Conservation (phyloP, 2,888 invertebrate species). For the Tipula vernalis region DNA sequence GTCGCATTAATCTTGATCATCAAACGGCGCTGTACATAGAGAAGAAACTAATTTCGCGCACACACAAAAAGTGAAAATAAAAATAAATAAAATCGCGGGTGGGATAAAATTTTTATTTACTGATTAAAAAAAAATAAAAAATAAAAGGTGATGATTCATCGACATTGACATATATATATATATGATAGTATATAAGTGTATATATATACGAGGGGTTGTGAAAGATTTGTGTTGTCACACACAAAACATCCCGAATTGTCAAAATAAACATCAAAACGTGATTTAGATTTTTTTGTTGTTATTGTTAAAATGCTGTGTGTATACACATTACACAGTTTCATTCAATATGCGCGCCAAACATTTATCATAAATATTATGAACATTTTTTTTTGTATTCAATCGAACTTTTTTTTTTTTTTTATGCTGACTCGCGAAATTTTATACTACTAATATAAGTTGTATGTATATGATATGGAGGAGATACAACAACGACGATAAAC, state of each 20-base stretch:
- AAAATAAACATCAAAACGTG: conserved; percentile 4
- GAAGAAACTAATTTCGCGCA: not conserved
- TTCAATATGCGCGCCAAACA: conserved; percentile 4
- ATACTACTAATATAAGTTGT: not conserved
- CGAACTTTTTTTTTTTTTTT: not conserved
- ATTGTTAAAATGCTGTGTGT: not conserved
- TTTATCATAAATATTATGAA: not conserved
- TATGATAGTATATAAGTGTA: not conserved
- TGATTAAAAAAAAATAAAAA: not conserved
- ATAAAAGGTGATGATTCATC: not conserved
- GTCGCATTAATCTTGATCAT: conserved; percentile 4
- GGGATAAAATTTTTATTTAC: not conserved
- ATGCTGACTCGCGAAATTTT: conserved; percentile 4
- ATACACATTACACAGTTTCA: not conserved
- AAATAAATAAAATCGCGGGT: not conserved
- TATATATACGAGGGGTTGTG: not conserved
- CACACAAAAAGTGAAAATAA: not conserved
- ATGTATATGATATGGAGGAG: not conserved
- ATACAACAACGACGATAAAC: not conserved
- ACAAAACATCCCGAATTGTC: not conserved
- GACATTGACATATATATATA: not conserved
- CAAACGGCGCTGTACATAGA: not conserved
- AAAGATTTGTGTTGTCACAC: not conserved
- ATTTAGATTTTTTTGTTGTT: not conserved
- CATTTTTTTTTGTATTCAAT: not conserved